Evolutionary conservation across 2,888 invertebrate species (phyloP).

Genomic region (Aleiodes alternator): DNA sequence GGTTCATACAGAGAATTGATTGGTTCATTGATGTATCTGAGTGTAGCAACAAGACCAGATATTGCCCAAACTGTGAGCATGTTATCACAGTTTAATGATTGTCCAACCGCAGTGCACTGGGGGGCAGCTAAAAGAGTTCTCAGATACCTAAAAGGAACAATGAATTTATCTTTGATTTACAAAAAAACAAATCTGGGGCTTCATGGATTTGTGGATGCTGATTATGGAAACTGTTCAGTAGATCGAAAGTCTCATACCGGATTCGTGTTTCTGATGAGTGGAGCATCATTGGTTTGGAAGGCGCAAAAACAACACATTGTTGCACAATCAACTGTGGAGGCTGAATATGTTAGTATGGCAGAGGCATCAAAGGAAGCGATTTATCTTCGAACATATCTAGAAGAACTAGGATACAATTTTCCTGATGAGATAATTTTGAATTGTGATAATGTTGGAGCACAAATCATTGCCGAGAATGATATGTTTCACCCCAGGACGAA

Average conservation of each 20-base stretch:
- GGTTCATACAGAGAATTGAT: constrained; percentile 45
- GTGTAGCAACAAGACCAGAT: constrained; percentile 52
- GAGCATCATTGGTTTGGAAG: not conserved
- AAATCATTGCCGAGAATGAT: constrained; percentile 4
- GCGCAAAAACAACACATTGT: constrained; percentile 1
- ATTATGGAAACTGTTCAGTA: not conserved
- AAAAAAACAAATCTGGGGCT: not conserved
- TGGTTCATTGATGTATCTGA: constrained; percentile 51
- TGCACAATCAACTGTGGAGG: constrained; percentile 4
- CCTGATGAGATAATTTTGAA: not conserved
- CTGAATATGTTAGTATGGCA: not conserved
- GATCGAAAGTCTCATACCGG: constrained; percentile 14
- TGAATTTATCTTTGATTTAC: constrained; percentile 7
- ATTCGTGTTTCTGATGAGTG: constrained; percentile 9
- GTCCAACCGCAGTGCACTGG: constrained; percentile 39
- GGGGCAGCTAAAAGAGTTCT: constrained; percentile 41
- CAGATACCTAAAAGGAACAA: constrained; percentile 44
- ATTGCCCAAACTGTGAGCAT: constrained; percentile 50
- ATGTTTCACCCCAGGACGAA: not conserved
- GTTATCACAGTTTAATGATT: constrained; percentile 51
- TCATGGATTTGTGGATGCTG: constrained; percentile 17
- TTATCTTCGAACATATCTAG: not conserved
- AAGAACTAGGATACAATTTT: not conserved
- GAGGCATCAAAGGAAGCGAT: constrained; percentile 7
- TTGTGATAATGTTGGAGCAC: constrained; percentile 15